Base-by-base conservation (phyloP, 2,797 vertebrate species). In the Trematomus bernacchii region DNA sequence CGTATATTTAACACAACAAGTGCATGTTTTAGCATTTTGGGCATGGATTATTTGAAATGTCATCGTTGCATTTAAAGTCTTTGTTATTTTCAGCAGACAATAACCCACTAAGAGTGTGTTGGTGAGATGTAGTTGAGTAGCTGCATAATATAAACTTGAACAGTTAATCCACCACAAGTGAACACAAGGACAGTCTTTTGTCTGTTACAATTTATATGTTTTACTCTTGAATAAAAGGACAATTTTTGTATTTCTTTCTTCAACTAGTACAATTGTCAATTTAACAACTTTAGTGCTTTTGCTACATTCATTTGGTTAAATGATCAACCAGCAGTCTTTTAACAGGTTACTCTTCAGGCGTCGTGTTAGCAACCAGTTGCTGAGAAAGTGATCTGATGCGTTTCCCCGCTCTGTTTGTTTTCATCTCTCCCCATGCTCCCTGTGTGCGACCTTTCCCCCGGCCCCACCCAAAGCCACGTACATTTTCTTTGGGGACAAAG, bases 401-500 rank as follows among this genome's bases (percentile, higher is more conserved):
- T 37, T 37, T 37, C 76, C 74, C 60, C 66, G 9, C 68, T 73
- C 55, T 86, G 77, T 93, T 90, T 94, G 89, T 93, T 94, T 93
- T 87, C 57, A 79, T 81, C 83, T 19, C 79, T 83, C 88, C 77
- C 85, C 72, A 59, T 74, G 80, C 74, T 87, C 90, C 76, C 76
- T 84, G 76, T 74, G 72, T 80, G 75, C 63, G 89, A 90, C 88
- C 87, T 87, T 84, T 87, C 66, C 79, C 74, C 65, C 40, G 6
- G 81, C 68, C 80, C 84, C 85, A 70, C 92, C 91, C 91, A 91
- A 90, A 89, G 82, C 79, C 87, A 86, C 84, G 92, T 94, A 92
- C 82, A 93, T 94, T 94, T 95, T 94, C 92, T 93, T 93, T 92
- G 84, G 82, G 84, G 77, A 94, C 92, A 94, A 95, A 93, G 77